These are phyloP conservation scores for Mareca strepera DNA, from an alignment of 2,797 vertebrate species.

Conservation along the genomic window DNA sequence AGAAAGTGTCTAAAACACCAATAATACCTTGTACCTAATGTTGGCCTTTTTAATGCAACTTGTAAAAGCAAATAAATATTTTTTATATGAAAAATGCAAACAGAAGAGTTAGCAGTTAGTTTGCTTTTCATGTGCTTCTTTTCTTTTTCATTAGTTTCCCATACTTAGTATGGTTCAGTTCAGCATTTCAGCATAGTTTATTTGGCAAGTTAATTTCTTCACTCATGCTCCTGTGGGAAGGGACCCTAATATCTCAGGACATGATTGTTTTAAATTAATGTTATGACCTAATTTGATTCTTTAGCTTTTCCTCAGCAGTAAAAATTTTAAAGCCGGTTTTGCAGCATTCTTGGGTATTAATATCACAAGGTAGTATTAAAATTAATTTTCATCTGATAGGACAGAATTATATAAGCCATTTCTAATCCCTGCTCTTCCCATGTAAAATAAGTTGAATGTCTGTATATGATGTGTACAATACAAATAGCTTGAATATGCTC, in stretches of 20 bases:
- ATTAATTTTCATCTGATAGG: background rate
- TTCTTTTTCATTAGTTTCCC: background rate
- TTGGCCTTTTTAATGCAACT: background rate
- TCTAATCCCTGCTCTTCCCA: background rate
- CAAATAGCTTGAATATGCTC: background rate
- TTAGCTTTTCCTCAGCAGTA: background rate
- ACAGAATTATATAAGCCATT: background rate
- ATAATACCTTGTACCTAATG: background rate
- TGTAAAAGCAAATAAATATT: background rate
- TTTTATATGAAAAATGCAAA: background rate
- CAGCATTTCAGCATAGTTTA: background rate
- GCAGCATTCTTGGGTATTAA: background rate
- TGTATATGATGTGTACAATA: background rate
- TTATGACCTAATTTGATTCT: background rate
- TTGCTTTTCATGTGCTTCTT: background rate
- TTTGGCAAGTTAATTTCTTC: background rate
- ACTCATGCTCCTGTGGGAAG: background rate
- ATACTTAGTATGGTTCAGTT: background rate
- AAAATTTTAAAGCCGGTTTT: background rate
- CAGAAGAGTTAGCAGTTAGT: background rate
- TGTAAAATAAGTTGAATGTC: background rate
- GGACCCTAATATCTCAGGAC: background rate
- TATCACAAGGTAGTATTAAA: background rate
- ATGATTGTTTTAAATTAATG: background rate
- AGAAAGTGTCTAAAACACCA: background rate